A percentile compares a stretch with the other conserved stretches of the same genome.
Conservation (phyloP, 2,113 vertebrate genomes). For the Chaenogobius annularis region DNA sequence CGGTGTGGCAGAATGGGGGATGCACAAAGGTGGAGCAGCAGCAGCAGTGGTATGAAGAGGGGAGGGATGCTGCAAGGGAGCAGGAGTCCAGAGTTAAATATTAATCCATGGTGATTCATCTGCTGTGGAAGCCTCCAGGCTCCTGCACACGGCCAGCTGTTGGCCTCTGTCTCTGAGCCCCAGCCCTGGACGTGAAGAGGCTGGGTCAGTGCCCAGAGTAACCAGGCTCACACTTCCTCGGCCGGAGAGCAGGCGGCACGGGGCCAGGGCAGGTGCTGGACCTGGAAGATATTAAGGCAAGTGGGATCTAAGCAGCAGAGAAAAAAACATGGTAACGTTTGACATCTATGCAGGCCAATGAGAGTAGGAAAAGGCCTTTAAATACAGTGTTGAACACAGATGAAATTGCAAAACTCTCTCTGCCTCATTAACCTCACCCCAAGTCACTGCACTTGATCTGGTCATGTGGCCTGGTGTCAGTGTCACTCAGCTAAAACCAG, state of each 20-base stretch:
- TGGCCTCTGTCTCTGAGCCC: slow-evolving; percentile 68
- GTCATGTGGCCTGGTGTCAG: slow-evolving; percentile 50
- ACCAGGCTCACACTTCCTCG: slow-evolving; percentile 69
- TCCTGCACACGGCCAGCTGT: slow-evolving; percentile 78
- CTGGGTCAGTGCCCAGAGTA: slow-evolving; percentile 73
- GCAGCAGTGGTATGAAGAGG: slow-evolving; percentile 31
- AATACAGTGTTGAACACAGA: background rate
- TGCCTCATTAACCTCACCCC: slow-evolving; percentile 8
- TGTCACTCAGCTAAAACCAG: slow-evolving; percentile 41
- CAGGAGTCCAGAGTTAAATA: slow-evolving; percentile 80
- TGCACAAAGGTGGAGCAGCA: slow-evolving; percentile 44
- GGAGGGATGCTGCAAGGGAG: slow-evolving; percentile 71
- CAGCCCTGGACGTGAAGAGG: slow-evolving; percentile 65
- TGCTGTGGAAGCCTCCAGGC: slow-evolving; percentile 76
- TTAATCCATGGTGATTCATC: slow-evolving; percentile 80
- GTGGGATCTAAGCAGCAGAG: slow-evolving; percentile 29
- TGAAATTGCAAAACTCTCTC: background rate
- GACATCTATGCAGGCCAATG: slow-evolving; percentile 34
- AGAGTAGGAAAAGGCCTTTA: slow-evolving; percentile 11
- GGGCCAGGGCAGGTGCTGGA: slow-evolving; percentile 72
- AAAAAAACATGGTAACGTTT: slow-evolving; percentile 42
- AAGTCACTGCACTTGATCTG: slow-evolving; percentile 20
- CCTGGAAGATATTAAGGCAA: slow-evolving; percentile 34
- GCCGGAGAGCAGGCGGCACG: slow-evolving; percentile 50
- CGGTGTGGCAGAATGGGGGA: slow-evolving; percentile 53